phyloP scores from a whole-genome alignment of 1,140 invertebrate species.

The Melitaea cinxia region DNA sequence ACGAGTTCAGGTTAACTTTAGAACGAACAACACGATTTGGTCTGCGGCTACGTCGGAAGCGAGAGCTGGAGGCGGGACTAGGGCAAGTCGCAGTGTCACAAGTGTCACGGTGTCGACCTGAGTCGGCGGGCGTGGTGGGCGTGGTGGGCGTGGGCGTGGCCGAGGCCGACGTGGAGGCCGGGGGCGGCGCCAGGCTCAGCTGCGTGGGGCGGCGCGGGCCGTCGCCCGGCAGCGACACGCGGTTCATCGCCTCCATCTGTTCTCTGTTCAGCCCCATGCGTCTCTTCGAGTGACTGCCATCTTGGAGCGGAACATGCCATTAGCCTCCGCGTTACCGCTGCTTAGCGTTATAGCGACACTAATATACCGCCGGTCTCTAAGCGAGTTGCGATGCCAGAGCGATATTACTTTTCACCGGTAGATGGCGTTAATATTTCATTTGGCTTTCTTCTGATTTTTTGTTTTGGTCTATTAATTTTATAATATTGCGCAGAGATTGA shows the following conservation, averaged over 20 bases:
- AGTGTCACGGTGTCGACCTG: constrained; percentile 65
- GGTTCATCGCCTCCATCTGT: constrained; percentile 80
- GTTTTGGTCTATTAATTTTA: not conserved
- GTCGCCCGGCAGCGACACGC: constrained; percentile 61
- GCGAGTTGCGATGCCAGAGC: constrained; percentile 24
- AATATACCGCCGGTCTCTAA: constrained; percentile 12
- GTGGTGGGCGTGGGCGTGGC: constrained; percentile 77
- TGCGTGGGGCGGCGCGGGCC: constrained; percentile 67
- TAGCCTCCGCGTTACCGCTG: constrained; percentile 26
- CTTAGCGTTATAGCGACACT: not conserved
- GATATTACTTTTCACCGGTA: constrained; percentile 33
- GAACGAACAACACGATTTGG: not conserved
- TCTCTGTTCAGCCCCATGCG: constrained; percentile 82
- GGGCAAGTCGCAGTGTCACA: constrained; percentile 34
- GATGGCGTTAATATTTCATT: constrained; percentile 36
- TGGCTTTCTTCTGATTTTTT: constrained; percentile 3
- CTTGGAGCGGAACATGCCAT: constrained; percentile 69
- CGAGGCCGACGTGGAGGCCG: constrained; percentile 62
- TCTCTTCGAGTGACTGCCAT: constrained; percentile 82
- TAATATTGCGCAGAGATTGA: not conserved
- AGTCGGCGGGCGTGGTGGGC: constrained; percentile 79
- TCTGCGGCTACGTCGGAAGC: not conserved
- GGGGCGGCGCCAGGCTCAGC: constrained; percentile 69
- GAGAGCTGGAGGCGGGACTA: constrained; percentile 39
- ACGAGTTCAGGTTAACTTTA: not conserved